Evolutionary conservation across 2,113 vertebrate species (phyloP).

Genomic region (Otis tarda): DNA sequence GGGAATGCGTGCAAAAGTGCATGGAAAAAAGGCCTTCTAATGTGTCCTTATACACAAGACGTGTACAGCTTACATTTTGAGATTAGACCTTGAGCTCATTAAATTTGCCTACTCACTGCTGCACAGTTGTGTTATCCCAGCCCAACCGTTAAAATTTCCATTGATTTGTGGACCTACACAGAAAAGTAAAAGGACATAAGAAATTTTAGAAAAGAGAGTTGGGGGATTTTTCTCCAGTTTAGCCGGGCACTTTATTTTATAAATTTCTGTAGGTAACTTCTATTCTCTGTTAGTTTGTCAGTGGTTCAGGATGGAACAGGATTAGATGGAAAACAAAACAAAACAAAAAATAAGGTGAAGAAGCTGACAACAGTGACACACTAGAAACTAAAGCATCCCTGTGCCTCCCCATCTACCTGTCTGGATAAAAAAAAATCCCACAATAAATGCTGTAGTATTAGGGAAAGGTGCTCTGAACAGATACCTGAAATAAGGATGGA

Average conservation of each 20-base stretch:
- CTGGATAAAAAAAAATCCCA: not conserved
- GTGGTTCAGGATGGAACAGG: not conserved
- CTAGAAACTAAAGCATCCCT: not conserved
- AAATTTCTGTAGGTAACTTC: not conserved
- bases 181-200: not conserved
- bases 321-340: not conserved
- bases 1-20: not conserved
- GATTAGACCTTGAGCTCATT: not conserved
- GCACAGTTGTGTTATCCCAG: not conserved
- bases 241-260: not conserved
- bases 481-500: not conserved
- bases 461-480: not conserved
- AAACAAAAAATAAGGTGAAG: not conserved
- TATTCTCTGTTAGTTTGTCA: not conserved
- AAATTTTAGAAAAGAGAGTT: not conserved
- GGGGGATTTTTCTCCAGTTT: not conserved
- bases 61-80: not conserved
- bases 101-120: not conserved
- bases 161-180: not conserved
- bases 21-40: not conserved
- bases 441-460: not conserved
- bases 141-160: not conserved
- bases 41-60: not conserved
- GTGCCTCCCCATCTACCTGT: not conserved
- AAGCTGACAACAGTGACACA: not conserved